These are phyloP conservation scores for Plectropomus leopardus DNA, from an alignment of 2,113 vertebrate genomes.

Conservation along the genomic window DNA sequence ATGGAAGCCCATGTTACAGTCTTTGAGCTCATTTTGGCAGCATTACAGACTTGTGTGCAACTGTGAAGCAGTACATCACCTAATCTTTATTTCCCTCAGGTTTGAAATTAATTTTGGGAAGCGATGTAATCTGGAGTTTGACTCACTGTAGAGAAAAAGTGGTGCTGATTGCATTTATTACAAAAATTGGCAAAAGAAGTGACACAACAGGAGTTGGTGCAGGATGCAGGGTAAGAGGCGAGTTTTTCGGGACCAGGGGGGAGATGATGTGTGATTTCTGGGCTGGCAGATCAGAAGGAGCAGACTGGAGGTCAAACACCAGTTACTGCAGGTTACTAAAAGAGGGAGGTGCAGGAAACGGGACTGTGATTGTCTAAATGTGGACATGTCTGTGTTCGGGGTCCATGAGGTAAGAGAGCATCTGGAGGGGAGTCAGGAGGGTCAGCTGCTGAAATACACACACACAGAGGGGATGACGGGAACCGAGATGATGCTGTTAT, in stretches of 20 bases:
- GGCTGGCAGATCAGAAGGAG: not conserved
- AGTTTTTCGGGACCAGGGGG: not conserved
- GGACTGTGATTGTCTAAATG: slow-evolving; percentile 28
- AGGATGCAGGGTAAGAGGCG: not conserved
- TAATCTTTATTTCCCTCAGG: not conserved
- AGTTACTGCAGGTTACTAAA: slow-evolving; percentile 15
- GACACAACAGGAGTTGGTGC: not conserved
- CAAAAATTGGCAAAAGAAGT: not conserved
- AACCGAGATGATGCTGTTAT: slow-evolving; percentile 31
- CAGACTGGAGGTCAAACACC: slow-evolving; percentile 13
- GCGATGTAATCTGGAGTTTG: not conserved
- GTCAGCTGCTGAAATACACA: slow-evolving; percentile 12
- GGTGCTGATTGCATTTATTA: not conserved
- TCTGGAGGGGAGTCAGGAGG: slow-evolving; percentile 34
- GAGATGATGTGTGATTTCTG: not conserved
- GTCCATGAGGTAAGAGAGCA: slow-evolving; percentile 32
- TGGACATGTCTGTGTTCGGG: slow-evolving; percentile 4
- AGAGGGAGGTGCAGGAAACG: slow-evolving; percentile 12
- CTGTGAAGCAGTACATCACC: not conserved
- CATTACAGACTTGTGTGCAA: not conserved
- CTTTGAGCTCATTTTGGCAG: not conserved
- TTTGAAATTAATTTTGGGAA: not conserved
- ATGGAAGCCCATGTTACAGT: not conserved
- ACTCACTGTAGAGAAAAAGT: not conserved
- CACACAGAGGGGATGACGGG: slow-evolving; percentile 12